Evolutionary conservation across 2,113 vertebrate genomes (phyloP).

Genomic region (Macquaria ambigua): DNA sequence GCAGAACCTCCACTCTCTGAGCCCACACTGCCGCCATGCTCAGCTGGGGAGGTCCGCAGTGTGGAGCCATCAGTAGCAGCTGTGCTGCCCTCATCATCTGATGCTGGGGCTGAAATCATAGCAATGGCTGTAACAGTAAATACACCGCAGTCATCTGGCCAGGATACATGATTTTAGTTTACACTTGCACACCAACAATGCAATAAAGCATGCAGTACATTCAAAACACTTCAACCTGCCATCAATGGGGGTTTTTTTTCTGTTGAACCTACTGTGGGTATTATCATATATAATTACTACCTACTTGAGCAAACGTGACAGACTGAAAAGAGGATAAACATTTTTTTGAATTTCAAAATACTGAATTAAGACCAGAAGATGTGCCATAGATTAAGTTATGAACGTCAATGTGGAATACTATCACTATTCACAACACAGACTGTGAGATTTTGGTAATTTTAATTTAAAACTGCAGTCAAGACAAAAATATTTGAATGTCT

Average conservation of each 20-base stretch:
- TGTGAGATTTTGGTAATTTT: background rate
- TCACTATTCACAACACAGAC: background rate
- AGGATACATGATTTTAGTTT: slow-evolving; percentile 60
- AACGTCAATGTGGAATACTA: background rate
- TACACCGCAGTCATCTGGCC: slow-evolving; percentile 84
- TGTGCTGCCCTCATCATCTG: slow-evolving; percentile 98
- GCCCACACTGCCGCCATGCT: slow-evolving; percentile 98
- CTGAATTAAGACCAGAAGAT: background rate
- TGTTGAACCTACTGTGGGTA: background rate
- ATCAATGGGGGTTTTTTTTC: background rate
- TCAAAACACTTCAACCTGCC: slow-evolving; percentile 4
- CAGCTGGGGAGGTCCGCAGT: slow-evolving; percentile 95
- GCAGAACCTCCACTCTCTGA: slow-evolving; percentile 98
- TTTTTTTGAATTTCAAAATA: background rate
- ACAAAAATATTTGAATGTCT: background rate
- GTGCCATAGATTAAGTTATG: background rate
- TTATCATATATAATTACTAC: slow-evolving; percentile 4
- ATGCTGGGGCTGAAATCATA: slow-evolving; percentile 99
- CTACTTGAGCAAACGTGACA: background rate
- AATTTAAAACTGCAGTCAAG: background rate
- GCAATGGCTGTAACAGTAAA: slow-evolving; percentile 97
- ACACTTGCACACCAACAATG: slow-evolving; percentile 46
- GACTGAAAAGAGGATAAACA: background rate
- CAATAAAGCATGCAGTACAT: slow-evolving; percentile 33
- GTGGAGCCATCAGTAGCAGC: slow-evolving; percentile 98